Evolutionary conservation across 1,140 invertebrate species (phyloP), one percentile per base, ranked within the genome.

Genomic region (Zaprionus vittiger): DNA sequence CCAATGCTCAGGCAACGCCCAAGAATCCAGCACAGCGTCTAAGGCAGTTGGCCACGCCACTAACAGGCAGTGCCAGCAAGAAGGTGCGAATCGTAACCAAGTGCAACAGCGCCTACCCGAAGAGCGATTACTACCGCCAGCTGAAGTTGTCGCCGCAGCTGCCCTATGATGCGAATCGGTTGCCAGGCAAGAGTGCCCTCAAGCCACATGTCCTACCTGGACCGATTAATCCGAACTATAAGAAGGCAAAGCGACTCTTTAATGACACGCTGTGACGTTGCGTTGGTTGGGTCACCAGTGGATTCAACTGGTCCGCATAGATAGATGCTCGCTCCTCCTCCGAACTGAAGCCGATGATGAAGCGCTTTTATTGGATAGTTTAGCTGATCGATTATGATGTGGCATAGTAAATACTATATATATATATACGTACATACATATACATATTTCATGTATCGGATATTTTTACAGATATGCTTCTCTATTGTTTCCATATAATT

Each of bases 201-300:
- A 97, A 97, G 89, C 94, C 95, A 0, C 94, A 94, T 72, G 94
- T 94, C 0, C 93, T 95, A n/a, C 94, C 95, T 0, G 96, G 95
- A n/a, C 96, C 95, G 0, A 95, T 96, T 22, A 96, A 97, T 93
- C 96, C 96, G 20, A 96, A 96, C 86, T 96, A 95, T 72, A 96
- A 95, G 84, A 78, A 61, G 24, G 94, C 94, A 62, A 95, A 94
- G 73, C 76, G 82, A 44, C 60, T 86, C 5, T 82, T 91, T 14
- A 93, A 92, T 68, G 91, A 93, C 65, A 92, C 91, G 28, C 81
- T 91, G 70, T 91, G 81, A 91, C 86, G 66, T 71, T 71, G 76
- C 41, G 49, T 77, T 24, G 44, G 57, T 26, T 73, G 81, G 77
- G 26, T 74, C 44, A 28, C 26, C 38, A 37, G 20, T 5, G 22